Conservation (phyloP, 2,797 vertebrate genomes). For the Hypotaenidia okinawae region DNA sequence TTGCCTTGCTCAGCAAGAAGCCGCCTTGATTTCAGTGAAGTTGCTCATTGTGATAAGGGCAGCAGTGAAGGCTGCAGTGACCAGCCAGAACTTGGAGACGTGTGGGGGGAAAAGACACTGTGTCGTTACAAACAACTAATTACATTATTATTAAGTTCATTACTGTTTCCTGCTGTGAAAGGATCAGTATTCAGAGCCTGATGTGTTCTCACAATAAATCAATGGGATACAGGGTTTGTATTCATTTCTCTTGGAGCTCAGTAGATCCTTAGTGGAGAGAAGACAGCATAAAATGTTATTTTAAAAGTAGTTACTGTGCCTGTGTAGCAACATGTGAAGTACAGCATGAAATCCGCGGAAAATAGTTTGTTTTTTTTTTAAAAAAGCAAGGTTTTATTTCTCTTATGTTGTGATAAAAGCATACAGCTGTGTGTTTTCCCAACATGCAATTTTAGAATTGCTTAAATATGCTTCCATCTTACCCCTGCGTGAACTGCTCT, state of each 20-base stretch:
- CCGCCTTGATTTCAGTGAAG: not conserved
- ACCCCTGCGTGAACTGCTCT: not conserved
- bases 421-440: not conserved
- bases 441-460: not conserved
- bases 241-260: not conserved
- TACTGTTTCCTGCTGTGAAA: slow-evolving; percentile 10
- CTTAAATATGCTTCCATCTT: not conserved
- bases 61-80: not conserved
- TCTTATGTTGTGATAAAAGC: not conserved
- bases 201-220: not conserved
- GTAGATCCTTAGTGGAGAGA: not conserved
- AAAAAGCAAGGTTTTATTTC: not conserved
- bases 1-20: not conserved
- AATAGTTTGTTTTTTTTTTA: not conserved
- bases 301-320: not conserved
- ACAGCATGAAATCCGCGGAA: not conserved
- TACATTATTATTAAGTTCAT: not conserved
- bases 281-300: not conserved
- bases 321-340: not conserved
- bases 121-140: slow-evolving; percentile 10
- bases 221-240: not conserved
- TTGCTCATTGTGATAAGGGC: not conserved
- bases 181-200: slow-evolving; percentile 25
- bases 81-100: not conserved
- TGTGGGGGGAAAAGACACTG: not conserved